Base-by-base conservation (phyloP, 2,113 vertebrate genomes). In the Toxotes jaculatrix region DNA sequence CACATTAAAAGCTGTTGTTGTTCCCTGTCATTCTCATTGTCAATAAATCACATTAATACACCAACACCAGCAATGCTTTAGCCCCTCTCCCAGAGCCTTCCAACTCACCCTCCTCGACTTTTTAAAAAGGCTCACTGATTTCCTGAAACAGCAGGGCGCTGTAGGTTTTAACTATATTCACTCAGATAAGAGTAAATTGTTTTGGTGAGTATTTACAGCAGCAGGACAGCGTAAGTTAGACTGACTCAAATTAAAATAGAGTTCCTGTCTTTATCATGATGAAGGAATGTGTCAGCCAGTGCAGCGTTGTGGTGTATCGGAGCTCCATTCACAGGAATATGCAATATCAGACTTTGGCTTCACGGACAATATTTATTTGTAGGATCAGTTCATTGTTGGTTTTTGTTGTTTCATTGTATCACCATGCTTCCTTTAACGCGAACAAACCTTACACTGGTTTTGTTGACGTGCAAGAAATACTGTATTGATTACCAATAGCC, bases 401-500 rank as follows among this genome's bases (percentile, higher is more conserved):
- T 34, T 34, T 60, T 16, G 32, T 34, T 34, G 32, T 60, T 60
- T 60, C 57, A 60, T 60, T 7, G 14, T 42, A 66, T 66, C 34
- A 53, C 17, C 19, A 53, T 23, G 60, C 38, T 4, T 47, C 57
- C 60, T 57, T 36, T 27, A 38, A 19, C 6, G 19, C 38, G n/a
- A 11, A 31, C n/a, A 34, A 36, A 31, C 47, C 36, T 56, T 21
- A 7, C 1, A n/a, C 49, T 57, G 38, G 51, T 55, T 62, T 36
- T 45, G 27, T 69, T 63, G 16, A 69, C 49, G 38, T 4, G 5
- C 51, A 66, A 43, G 57, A 23, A 72, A 6, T 2, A 32, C 32
- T 65, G 5, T 21, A 34, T 72, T 73, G 61, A 67, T 78, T 67
- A 55, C 42, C 61, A 43, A 59, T 65, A 51, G 1, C 17, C 66